Conservation (phyloP, 2,113 vertebrate genomes). For the Mola mola region DNA sequence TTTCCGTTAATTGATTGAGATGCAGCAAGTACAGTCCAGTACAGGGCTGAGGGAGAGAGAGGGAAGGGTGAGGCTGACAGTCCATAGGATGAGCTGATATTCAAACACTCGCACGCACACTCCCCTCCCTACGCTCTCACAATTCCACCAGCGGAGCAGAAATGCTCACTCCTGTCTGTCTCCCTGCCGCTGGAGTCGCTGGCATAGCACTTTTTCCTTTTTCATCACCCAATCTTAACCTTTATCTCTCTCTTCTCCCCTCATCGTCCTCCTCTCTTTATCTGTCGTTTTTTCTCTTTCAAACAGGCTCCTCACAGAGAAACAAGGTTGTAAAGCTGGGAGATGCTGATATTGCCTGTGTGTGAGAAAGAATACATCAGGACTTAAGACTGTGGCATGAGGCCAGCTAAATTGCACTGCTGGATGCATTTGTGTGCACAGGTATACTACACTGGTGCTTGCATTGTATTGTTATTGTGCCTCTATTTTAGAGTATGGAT, state of each 20-base stretch:
- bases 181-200: slow-evolving; percentile 27
- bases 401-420: slow-evolving; percentile 32
- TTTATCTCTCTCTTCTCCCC: slow-evolving; percentile 53
- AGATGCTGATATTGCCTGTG: slow-evolving; percentile 54
- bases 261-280: slow-evolving; percentile 43
- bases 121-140: slow-evolving; percentile 5
- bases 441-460: neutral
- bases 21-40: too few species aligned
- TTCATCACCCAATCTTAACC: slow-evolving; percentile 56
- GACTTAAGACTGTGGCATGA: slow-evolving; percentile 9
- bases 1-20: too few species aligned
- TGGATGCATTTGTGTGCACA: slow-evolving; percentile 9
- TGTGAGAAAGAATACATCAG: neutral
- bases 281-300: slow-evolving; percentile 24
- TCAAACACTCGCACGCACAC: slow-evolving; percentile 25
- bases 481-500: neutral
- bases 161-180: slow-evolving; percentile 53
- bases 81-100: slow-evolving; percentile 57
- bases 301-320: slow-evolving; percentile 11
- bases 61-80: slow-evolving; percentile 16
- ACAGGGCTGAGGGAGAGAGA: slow-evolving; percentile 1
- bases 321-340: slow-evolving; percentile 56
- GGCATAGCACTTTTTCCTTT: slow-evolving; percentile 62
- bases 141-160: slow-evolving; percentile 48
- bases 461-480: slow-evolving; percentile 30